A percentile compares a stretch with the other conserved stretches of the same genome.
Evolutionary conservation across 2,888 invertebrate species (phyloP).

Genomic region (Dyspetes luteomarginatus): DNA sequence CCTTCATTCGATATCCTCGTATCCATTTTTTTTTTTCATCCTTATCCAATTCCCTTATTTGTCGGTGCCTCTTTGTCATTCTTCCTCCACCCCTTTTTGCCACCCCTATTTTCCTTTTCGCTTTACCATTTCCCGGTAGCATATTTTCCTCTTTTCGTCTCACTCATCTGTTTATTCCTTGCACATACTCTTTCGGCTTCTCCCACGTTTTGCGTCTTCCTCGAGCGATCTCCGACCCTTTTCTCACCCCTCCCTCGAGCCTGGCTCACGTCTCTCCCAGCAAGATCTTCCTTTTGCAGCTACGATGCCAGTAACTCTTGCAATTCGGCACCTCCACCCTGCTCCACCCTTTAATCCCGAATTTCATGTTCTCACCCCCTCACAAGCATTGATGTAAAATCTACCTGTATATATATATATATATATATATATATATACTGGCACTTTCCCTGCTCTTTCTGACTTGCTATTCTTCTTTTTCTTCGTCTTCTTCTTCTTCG

Average conservation of each 20-base stretch:
- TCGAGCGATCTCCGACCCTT: slow-evolving; percentile 39
- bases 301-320: slow-evolving; percentile 32
- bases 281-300: slow-evolving; percentile 61
- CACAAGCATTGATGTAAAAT: slow-evolving; percentile 55
- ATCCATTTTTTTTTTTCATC: slow-evolving; percentile 57
- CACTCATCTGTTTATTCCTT: slow-evolving; percentile 24
- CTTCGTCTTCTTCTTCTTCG: slow-evolving; percentile 7
- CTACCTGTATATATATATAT: slow-evolving; percentile 44
- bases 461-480: slow-evolving; percentile 15
- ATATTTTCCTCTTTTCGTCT: slow-evolving; percentile 7
- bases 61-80: slow-evolving; percentile 42
- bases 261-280: slow-evolving; percentile 59
- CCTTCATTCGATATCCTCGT: slow-evolving; percentile 1
- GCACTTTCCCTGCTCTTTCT: slow-evolving; percentile 25
- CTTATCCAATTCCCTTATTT: slow-evolving; percentile 53
- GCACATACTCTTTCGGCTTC: slow-evolving; percentile 21
- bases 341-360: not conserved
- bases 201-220: slow-evolving; percentile 7
- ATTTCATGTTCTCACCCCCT: slow-evolving; percentile 32
- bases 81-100: slow-evolving; percentile 38
- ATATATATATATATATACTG: slow-evolving; percentile 43
- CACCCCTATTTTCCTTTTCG: slow-evolving; percentile 24
- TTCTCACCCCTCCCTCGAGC: slow-evolving; percentile 29
- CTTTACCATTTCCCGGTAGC: not conserved
- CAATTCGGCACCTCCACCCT: slow-evolving; percentile 31